Base-by-base conservation (phyloP, 2,797 vertebrate species). In the Geotrypetes seraphini region DNA sequence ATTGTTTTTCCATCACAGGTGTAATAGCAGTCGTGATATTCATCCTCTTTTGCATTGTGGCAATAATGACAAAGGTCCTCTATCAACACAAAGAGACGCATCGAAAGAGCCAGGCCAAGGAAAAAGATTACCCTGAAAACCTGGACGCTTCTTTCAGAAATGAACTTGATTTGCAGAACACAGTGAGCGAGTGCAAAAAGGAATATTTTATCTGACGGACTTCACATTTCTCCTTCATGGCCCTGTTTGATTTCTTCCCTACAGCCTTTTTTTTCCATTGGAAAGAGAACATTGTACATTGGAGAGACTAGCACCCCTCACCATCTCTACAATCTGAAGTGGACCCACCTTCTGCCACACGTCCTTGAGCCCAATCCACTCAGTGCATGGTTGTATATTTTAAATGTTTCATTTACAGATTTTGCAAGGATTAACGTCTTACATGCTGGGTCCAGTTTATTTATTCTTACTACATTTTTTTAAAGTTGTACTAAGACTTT, bases 171-270 rank as follows among this genome's bases (percentile, higher is more conserved):
- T 86, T 89, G 50, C 91, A 91, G 71, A 88, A 83, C 68, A 60
- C 90, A 48, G 80, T 87, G 69, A 89, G 80, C 57, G 89, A 94
- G 60, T 90, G 84, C 73, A 90, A 89, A 74, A 87, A 90, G 61
- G 95, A 97, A 54, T 98, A 93, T 71, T 98, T 96, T 76, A 97
- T 97, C 77, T 97, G 80, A 91, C 40, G 54, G 60, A 57, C 53
- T 40, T 11, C 40, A 50, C 53, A 47, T 43, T 49, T 16, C 53
- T 45, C 44, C 28, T 53, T 31, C 53, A 50, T 37, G 35, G 31
- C 31, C 39, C 28, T 43, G 20, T 22, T 27, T 51, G 12, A 42
- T 32, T 28, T 18, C 17, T 29, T 48, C 24, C 25, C 36, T 20
- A 35, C 22, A 29, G 5, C 19, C 3, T 41, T 53, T 51, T 34